These are phyloP conservation scores for Cyphomyrmex costatus DNA, from an alignment of 1,140 invertebrate genomes.

Conservation along the genomic window DNA sequence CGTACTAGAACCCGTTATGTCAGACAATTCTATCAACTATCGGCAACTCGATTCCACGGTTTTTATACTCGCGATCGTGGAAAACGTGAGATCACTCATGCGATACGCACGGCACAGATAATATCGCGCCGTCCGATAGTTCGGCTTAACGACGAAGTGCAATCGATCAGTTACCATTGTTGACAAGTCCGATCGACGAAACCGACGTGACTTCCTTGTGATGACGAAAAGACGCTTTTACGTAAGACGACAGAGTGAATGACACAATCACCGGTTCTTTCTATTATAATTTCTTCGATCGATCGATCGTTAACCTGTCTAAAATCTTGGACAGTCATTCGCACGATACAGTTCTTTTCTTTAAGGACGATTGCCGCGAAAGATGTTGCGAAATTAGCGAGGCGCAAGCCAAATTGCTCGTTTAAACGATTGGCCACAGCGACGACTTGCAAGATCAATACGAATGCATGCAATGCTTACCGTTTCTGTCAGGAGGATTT, in stretches of 20 bases:
- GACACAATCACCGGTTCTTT: constrained; percentile 37
- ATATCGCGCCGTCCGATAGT: constrained; percentile 17
- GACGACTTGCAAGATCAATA: constrained; percentile 68
- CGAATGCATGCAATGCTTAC: constrained; percentile 68
- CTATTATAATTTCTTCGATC: constrained; percentile 19
- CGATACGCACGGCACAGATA: constrained; percentile 46
- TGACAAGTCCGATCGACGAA: neutral
- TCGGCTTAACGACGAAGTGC: constrained; percentile 4
- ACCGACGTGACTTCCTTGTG: constrained; percentile 16
- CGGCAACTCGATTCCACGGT: constrained; percentile 32
- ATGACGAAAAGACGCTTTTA: constrained; percentile 31
- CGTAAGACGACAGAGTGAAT: neutral
- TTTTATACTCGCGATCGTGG: constrained; percentile 38
- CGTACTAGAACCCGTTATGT: constrained; percentile 55
- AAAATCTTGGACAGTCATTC: constrained; percentile 3
- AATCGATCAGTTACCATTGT: constrained; percentile 26
- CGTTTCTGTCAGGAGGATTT: constrained; percentile 54
- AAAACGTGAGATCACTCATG: constrained; percentile 69
- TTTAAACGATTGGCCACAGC: constrained; percentile 32
- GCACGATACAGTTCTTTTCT: constrained; percentile 3
- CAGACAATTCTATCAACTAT: constrained; percentile 46
- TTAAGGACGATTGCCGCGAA: neutral
- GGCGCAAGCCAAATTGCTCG: constrained; percentile 7
- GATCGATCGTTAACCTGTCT: neutral
- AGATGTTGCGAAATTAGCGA: constrained; percentile 37